These are phyloP conservation scores for Homarus gammarus DNA, from an alignment of 2,888 invertebrate species.

Conservation along the genomic window DNA sequence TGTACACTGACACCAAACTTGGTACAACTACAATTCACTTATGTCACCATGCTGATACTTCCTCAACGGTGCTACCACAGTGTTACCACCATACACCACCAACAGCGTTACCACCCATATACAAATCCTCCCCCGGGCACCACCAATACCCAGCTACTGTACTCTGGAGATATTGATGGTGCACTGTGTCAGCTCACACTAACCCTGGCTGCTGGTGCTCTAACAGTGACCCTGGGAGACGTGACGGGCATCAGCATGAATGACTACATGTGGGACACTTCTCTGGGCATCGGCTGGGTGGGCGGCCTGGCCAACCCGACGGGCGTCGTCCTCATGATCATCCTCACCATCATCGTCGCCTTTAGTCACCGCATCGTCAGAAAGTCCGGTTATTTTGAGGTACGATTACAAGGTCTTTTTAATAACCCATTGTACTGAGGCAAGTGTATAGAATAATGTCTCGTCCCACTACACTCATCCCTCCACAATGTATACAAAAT, in stretches of 20 bases:
- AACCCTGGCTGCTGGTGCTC: background rate
- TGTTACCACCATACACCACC: background rate
- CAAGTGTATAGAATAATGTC: too few species aligned
- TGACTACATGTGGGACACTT: constrained; percentile 75
- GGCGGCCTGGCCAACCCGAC: constrained; percentile 76
- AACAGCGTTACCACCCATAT: background rate
- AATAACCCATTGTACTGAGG: too few species aligned
- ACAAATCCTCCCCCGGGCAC: background rate
- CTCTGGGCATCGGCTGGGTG: constrained; percentile 78
- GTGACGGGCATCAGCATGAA: constrained; percentile 67
- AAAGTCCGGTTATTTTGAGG: constrained; percentile 77
- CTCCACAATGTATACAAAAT: too few species aligned
- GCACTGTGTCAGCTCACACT: background rate
- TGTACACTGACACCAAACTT: too few species aligned
- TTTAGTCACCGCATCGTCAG: constrained; percentile 77
- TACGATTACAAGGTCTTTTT: constrained; percentile 27
- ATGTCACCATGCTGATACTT: too few species aligned
- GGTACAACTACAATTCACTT: too few species aligned
- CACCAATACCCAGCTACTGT: background rate
- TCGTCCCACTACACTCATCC: too few species aligned
- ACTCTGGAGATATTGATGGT: background rate
- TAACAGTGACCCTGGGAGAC: constrained; percentile 68
- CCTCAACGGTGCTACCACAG: too few species aligned
- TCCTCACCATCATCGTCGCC: constrained; percentile 76
- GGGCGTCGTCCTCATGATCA: constrained; percentile 76